Conservation (phyloP, 2,888 invertebrate species). For the Venustoraphidia nigricollis region DNA sequence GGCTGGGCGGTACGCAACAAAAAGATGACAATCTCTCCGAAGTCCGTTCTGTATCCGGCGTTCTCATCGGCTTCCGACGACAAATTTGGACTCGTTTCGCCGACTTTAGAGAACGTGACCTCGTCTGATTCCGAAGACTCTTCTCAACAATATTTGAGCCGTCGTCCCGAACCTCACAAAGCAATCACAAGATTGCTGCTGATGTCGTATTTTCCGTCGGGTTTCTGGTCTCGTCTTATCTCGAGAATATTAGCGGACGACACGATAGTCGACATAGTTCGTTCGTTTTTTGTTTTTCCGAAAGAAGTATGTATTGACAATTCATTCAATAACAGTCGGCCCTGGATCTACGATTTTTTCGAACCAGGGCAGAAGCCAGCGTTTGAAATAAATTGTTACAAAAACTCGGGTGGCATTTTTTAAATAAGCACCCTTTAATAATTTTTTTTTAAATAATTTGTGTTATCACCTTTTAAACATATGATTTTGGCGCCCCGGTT, state of each 20-base stretch:
- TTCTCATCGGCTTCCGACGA: slow-evolving; percentile 16
- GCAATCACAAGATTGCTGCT: slow-evolving; percentile 63
- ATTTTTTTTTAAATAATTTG: too few relatives aligned
- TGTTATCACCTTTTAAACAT: too few relatives aligned
- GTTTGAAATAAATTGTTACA: too few relatives aligned
- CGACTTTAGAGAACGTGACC: slow-evolving; percentile 10
- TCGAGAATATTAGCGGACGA: slow-evolving; percentile 86
- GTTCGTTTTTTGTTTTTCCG: slow-evolving; percentile 54
- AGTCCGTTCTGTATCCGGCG: slow-evolving; percentile 26
- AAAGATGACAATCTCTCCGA: slow-evolving; percentile 35
- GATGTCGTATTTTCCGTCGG: slow-evolving; percentile 94
- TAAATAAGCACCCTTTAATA: too few relatives aligned
- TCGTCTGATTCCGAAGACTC: slow-evolving; percentile 15
- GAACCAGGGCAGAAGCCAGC: too few relatives aligned
- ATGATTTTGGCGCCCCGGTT: too few relatives aligned
- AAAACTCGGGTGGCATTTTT: too few relatives aligned
- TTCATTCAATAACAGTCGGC: neutral
- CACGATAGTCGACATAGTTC: slow-evolving; percentile 61
- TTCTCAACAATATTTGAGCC: slow-evolving; percentile 21
- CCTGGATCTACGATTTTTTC: too few relatives aligned
- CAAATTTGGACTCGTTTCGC: slow-evolving; percentile 24
- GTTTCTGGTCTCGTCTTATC: slow-evolving; percentile 92
- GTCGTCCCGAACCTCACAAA: slow-evolving; percentile 36
- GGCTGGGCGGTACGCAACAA: slow-evolving; percentile 49
- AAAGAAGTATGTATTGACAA: slow-evolving; percentile 38